phyloP scores from a whole-genome alignment of 2,113 vertebrate genomes.

The Danionella cerebrum region DNA sequence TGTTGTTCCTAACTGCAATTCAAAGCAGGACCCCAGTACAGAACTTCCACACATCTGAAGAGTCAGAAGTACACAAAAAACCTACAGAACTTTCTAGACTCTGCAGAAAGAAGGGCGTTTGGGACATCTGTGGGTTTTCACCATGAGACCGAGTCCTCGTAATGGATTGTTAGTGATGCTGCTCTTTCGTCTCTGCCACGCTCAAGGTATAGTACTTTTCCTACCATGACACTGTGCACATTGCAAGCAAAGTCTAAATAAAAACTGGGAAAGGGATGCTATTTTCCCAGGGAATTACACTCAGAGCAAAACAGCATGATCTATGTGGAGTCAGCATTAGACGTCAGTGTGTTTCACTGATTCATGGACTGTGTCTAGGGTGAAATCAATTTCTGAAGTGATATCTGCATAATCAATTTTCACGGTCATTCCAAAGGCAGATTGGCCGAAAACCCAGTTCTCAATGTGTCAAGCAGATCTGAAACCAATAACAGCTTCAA shows the following conservation, averaged over 20 bases:
- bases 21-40: not conserved
- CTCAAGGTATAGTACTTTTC: constrained; percentile 55
- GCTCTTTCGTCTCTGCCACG: constrained; percentile 46
- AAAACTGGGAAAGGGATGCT: not conserved
- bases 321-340: not conserved
- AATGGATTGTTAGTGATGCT: constrained; percentile 54
- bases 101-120: constrained; percentile 10
- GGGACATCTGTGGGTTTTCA: constrained; percentile 31
- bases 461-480: not conserved
- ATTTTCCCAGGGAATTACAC: not conserved
- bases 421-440: not conserved
- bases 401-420: constrained; percentile 1
- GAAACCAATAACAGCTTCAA: constrained; percentile 12
- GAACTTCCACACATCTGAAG: not conserved
- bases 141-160: constrained; percentile 52
- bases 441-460: not conserved
- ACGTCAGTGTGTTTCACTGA: constrained; percentile 2
- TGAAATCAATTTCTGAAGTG: constrained; percentile 8
- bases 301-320: not conserved
- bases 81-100: not conserved
- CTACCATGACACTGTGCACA: not conserved
- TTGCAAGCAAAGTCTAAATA: not conserved
- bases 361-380: not conserved
- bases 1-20: not conserved
- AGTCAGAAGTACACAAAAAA: not conserved